Percentiles rank a stretch among this genome's conserved stretches.
Evolutionary conservation across 2,888 invertebrate species (phyloP).

Genomic region (Rhodophaea formosa): DNA sequence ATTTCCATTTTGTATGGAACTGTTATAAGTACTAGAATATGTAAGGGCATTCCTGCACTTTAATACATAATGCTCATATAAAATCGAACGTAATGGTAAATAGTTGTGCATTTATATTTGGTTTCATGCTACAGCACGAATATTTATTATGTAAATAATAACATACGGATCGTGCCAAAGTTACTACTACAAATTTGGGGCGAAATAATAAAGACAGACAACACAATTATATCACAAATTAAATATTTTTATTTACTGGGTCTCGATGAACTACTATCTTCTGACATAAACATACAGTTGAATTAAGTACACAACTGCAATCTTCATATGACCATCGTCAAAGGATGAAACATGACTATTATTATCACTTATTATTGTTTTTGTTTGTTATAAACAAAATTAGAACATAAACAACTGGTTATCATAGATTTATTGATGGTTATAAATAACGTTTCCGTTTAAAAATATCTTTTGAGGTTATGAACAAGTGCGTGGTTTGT

Average conservation of each 20-base stretch:
- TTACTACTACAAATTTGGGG: too few species aligned
- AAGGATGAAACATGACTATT: conserved; percentile 19
- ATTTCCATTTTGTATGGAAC: too few species aligned
- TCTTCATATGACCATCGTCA: neutral
- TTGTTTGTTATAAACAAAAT: conserved; percentile 1
- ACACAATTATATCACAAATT: neutral
- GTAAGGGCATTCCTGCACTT: too few species aligned
- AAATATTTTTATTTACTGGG: neutral
- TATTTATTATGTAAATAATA: too few species aligned
- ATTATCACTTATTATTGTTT: conserved; percentile 9
- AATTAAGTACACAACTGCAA: neutral
- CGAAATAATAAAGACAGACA: too few species aligned
- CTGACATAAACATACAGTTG: neutral
- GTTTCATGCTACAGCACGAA: too few species aligned
- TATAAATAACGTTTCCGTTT: neutral
- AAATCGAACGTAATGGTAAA: too few species aligned
- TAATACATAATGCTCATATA: too few species aligned
- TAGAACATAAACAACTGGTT: neutral
- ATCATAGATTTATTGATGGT: neutral
- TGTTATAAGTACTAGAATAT: too few species aligned
- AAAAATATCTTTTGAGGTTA: neutral
- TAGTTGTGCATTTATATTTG: too few species aligned
- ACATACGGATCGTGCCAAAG: too few species aligned
- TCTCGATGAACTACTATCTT: too few species aligned
- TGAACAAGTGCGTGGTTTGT: neutral